Evolutionary conservation across 2,888 invertebrate species (phyloP).

Genomic region (Catocala sponsa): DNA sequence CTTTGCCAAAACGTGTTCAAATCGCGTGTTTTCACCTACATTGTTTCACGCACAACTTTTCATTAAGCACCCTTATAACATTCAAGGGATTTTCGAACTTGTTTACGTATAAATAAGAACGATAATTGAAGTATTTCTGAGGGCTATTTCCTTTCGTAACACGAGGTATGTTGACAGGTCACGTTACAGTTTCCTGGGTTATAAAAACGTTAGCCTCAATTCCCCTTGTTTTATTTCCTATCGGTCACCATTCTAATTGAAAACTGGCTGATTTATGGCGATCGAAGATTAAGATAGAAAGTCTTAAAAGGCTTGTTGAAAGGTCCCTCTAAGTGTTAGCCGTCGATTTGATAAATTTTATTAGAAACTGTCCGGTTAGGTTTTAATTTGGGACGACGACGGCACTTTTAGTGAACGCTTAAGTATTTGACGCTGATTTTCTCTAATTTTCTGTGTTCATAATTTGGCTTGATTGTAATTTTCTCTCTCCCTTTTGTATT

Average conservation of each 20-base stretch:
- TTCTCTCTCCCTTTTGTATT: too few relatives aligned
- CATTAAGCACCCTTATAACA: background rate
- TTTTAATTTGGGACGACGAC: conserved; percentile 26
- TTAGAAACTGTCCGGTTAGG: conserved; percentile 25
- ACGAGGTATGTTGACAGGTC: conserved; percentile 59
- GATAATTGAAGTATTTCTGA: conserved; percentile 10
- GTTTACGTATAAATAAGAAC: conserved; percentile 18
- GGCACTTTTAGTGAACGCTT: background rate
- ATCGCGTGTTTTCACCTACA: conserved; percentile 30
- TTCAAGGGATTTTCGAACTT: conserved; percentile 30
- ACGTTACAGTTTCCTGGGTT: conserved; percentile 49
- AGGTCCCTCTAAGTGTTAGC: conserved; percentile 16
- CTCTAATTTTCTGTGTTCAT: too few relatives aligned
- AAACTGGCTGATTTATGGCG: conserved; percentile 52
- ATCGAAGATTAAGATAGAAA: background rate
- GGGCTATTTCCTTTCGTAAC: conserved; percentile 25
- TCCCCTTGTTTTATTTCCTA: conserved; percentile 51
- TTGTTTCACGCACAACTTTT: conserved; percentile 20
- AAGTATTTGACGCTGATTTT: background rate
- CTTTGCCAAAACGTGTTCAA: conserved; percentile 42
- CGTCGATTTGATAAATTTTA: background rate
- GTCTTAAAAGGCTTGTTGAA: conserved; percentile 41
- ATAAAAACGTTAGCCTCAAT: conserved; percentile 58
- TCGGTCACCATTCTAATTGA: conserved; percentile 53
- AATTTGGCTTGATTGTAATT: too few relatives aligned